Conservation (phyloP, 1,140 invertebrate genomes). For the Dendrolimus punctatus region DNA sequence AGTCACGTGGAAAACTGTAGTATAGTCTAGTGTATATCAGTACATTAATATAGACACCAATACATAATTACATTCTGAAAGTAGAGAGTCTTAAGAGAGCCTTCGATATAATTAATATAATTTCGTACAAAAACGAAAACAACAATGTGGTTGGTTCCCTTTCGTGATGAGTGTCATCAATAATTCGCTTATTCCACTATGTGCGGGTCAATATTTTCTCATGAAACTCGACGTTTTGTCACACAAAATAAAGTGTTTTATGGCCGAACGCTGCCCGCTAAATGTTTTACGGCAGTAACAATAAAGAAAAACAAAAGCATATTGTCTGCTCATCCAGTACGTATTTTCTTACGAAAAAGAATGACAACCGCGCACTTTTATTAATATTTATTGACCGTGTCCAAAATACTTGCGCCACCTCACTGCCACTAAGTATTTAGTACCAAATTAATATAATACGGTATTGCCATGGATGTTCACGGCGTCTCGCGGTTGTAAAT, state of each 20-base stretch:
- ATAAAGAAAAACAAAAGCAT: constrained; percentile 70
- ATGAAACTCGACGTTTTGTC: constrained; percentile 68
- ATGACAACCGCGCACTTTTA: constrained; percentile 55
- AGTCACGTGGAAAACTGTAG: too few species aligned
- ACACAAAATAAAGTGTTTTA: constrained; percentile 71
- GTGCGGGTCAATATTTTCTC: constrained; percentile 69
- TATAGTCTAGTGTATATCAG: too few species aligned
- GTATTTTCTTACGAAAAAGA: constrained; percentile 60
- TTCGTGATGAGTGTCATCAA: constrained; percentile 35
- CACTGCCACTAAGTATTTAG: constrained; percentile 37
- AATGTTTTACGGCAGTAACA: constrained; percentile 69
- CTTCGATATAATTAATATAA: constrained; percentile 17
- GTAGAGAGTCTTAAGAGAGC: too few species aligned
- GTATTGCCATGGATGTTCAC: constrained; percentile 18
- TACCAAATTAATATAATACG: constrained; percentile 28
- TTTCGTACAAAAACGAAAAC: constrained; percentile 8
- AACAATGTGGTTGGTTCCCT: constrained; percentile 28
- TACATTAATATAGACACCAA: too few species aligned
- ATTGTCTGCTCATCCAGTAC: constrained; percentile 52
- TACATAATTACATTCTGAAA: too few species aligned
- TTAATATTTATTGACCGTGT: constrained; percentile 59
- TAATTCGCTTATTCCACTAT: constrained; percentile 67
- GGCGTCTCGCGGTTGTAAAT: constrained; percentile 11
- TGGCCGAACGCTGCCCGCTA: constrained; percentile 47
- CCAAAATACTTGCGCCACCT: constrained; percentile 40